Evolutionary conservation across 92 coral and sea anemone species (phyloP).

Genomic region (Parazoanthus darwini): DNA sequence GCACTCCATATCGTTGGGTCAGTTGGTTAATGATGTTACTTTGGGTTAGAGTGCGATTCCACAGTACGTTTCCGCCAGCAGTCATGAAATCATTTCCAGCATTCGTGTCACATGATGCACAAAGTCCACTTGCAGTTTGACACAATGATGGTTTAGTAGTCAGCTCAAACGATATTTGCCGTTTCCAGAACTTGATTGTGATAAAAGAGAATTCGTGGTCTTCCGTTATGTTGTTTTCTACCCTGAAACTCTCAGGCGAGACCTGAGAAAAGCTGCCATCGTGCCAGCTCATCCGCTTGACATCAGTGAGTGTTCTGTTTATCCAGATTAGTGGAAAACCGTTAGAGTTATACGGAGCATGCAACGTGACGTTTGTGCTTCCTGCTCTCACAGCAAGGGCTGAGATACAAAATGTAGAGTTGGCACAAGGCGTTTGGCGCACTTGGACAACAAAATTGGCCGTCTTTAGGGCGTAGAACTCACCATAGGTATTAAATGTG

Average conservation of each 20-base stretch:
- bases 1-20: conserved; percentile 39
- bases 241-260: conserved; percentile 43
- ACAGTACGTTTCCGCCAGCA: conserved; percentile 17
- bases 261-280: conserved; percentile 49
- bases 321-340: conserved; percentile 54
- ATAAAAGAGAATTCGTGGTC: conserved; percentile 15
- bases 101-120: conserved; percentile 63
- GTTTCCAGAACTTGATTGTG: conserved; percentile 39
- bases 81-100: conserved; percentile 51
- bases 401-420: conserved; percentile 52
- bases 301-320: conserved; percentile 34
- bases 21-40: conserved; percentile 1
- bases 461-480: conserved; percentile 50
- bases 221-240: conserved; percentile 30
- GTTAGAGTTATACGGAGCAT: conserved; percentile 43
- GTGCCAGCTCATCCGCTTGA: conserved; percentile 25
- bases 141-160: conserved; percentile 5
- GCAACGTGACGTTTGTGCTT: conserved; percentile 41
- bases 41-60: conserved; percentile 29
- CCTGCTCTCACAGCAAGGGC: conserved; percentile 64
- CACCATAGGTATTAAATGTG: conserved; percentile 57
- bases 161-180: conserved; percentile 43
- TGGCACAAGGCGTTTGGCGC: conserved; percentile 62
- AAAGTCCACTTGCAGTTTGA: conserved; percentile 37
- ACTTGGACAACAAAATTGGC: conserved; percentile 51